A percentile compares a stretch with the other conserved stretches of the same genome.
Conservation (phyloP, 2,797 vertebrate genomes). For the Thaleichthys pacificus region DNA sequence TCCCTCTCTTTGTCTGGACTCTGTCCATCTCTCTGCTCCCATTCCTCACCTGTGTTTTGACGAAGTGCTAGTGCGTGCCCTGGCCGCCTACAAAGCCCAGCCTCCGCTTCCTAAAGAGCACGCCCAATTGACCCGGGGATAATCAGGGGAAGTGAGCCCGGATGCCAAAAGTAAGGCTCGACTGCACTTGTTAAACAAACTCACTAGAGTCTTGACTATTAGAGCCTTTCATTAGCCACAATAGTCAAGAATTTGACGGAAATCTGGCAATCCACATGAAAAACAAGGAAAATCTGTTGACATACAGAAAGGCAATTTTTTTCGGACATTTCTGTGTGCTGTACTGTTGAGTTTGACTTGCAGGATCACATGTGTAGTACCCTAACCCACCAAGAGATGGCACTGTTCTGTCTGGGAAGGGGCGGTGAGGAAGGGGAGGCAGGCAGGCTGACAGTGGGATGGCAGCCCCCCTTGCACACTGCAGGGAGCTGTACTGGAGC, state of each 20-base stretch:
- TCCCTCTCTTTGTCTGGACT: neutral
- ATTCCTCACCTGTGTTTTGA: slow-evolving; percentile 25
- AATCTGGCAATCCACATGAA: neutral
- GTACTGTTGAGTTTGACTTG: neutral
- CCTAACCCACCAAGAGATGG: slow-evolving; percentile 71
- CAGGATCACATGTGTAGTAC: slow-evolving; percentile 50
- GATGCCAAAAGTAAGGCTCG: slow-evolving; percentile 17
- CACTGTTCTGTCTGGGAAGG: slow-evolving; percentile 71
- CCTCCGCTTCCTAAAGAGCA: slow-evolving; percentile 26
- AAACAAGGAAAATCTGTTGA: neutral
- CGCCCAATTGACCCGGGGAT: slow-evolving; percentile 30
- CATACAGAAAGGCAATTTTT: neutral
- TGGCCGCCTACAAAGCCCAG: neutral
- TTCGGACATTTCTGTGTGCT: neutral
- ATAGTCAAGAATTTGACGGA: neutral
- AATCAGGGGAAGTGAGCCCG: slow-evolving; percentile 22
- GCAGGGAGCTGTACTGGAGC: slow-evolving; percentile 48
- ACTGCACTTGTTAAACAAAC: slow-evolving; percentile 38
- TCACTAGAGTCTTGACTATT: neutral
- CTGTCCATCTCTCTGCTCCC: neutral
- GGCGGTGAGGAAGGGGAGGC: slow-evolving; percentile 18
- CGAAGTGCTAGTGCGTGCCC: slow-evolving; percentile 4
- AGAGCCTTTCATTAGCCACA: slow-evolving; percentile 5
- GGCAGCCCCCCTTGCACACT: slow-evolving; percentile 33
- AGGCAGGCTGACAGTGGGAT: slow-evolving; percentile 11